Evolutionary conservation across 2,797 vertebrate genomes (phyloP).

Genomic region (Leptodactylus fallax): DNA sequence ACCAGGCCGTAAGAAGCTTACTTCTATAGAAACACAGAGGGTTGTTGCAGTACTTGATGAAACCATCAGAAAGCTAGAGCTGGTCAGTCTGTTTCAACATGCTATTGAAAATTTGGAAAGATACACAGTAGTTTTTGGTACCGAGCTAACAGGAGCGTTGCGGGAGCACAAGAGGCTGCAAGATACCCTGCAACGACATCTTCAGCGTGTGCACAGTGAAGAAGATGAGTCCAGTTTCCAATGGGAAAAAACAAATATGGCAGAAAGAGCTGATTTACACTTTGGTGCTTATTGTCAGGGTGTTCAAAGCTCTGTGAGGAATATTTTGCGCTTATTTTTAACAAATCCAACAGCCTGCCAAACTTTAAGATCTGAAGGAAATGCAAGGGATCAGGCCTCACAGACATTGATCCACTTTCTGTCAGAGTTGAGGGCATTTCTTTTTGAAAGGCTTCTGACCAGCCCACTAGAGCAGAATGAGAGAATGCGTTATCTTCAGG

Average conservation of each 20-base stretch:
- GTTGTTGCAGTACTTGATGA: conserved; percentile 80
- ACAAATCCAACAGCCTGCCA: conserved; percentile 64
- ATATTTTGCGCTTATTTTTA: conserved; percentile 76
- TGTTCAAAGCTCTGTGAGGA: conserved; percentile 76
- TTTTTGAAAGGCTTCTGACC: conserved; percentile 77
- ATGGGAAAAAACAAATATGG: background rate
- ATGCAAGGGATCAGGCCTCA: conserved; percentile 30
- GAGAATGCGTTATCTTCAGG: conserved; percentile 66
- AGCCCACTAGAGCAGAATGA: conserved; percentile 74
- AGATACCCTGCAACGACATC: conserved; percentile 65
- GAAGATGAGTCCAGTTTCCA: background rate
- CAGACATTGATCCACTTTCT: conserved; percentile 73
- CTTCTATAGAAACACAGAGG: conserved; percentile 75
- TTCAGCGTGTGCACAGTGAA: background rate
- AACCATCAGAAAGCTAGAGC: conserved; percentile 78
- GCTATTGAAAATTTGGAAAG: conserved; percentile 53
- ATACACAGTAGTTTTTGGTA: conserved; percentile 61
- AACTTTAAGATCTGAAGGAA: conserved; percentile 65
- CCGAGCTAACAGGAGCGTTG: conserved; percentile 68
- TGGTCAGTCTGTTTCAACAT: conserved; percentile 74
- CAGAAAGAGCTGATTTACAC: background rate
- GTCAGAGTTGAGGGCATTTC: conserved; percentile 73
- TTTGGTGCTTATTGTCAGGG: conserved; percentile 63
- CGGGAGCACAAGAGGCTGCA: conserved; percentile 71
- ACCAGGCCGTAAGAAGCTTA: conserved; percentile 68